phyloP scores from a whole-genome alignment of 2,113 vertebrate species.

The Carassius carassius region DNA sequence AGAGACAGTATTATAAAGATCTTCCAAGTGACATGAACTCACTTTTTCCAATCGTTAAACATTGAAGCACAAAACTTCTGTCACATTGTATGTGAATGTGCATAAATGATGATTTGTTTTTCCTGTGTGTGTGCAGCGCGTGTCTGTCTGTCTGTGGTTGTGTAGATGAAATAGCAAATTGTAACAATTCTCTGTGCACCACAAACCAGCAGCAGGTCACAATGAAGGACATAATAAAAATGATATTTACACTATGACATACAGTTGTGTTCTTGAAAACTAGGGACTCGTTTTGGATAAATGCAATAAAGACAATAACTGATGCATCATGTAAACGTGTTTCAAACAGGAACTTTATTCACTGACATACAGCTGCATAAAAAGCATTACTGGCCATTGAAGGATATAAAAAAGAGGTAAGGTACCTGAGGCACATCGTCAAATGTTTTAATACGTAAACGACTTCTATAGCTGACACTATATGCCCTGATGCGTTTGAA shows the following conservation, averaged over 20 bases:
- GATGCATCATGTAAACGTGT: background rate
- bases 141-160: background rate
- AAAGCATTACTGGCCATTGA: background rate
- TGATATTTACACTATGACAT: background rate
- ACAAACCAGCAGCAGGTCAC: background rate
- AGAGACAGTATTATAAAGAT: background rate
- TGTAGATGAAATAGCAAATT: background rate
- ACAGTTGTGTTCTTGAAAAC: background rate
- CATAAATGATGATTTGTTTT: background rate
- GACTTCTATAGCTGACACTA: too few species aligned
- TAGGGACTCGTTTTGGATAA: background rate
- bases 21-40: background rate
- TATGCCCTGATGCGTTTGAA: background rate
- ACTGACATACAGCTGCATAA: background rate
- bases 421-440: background rate
- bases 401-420: constrained; percentile 8
- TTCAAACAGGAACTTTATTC: constrained; percentile 11
- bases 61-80: background rate
- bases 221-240: constrained; percentile 28
- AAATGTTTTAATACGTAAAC: background rate
- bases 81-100: background rate
- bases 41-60: too few species aligned
- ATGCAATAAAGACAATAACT: constrained; percentile 6
- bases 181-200: background rate
- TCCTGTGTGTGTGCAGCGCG: too few species aligned